Percentiles rank a stretch among this genome's conserved stretches.
Conservation (phyloP, 2,888 invertebrate genomes). For the Aleiodes leptofemur region DNA sequence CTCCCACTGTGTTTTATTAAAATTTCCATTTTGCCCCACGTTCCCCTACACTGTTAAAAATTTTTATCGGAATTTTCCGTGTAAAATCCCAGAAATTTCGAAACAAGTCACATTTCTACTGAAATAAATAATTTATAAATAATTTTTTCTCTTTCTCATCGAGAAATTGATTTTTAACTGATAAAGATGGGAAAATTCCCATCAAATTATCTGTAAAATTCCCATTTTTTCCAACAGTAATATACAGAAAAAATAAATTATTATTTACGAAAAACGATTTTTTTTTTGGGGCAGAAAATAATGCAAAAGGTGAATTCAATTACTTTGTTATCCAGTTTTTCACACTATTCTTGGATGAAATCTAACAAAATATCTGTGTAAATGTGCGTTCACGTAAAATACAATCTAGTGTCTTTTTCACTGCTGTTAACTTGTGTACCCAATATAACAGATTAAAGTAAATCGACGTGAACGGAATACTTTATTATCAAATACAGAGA, state of each 20-base stretch:
- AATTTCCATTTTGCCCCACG: too few species aligned
- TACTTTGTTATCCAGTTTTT: conserved; percentile 24
- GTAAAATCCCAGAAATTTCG: too few species aligned
- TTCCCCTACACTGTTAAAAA: too few species aligned
- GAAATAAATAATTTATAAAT: too few species aligned
- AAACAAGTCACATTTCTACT: too few species aligned
- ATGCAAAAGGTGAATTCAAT: neutral
- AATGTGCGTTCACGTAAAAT: conserved; percentile 14
- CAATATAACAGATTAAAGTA: conserved; percentile 8
- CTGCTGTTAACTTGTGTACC: neutral
- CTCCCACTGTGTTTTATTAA: too few species aligned
- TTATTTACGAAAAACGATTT: too few species aligned
- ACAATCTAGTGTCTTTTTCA: conserved; percentile 8
- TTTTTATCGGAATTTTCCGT: too few species aligned
- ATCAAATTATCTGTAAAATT: neutral
- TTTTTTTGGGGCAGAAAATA: neutral
- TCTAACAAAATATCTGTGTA: neutral
- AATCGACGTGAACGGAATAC: neutral
- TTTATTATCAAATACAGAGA: conserved; percentile 39
- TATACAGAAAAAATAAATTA: too few species aligned
- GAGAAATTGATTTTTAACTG: too few species aligned
- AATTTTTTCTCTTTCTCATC: too few species aligned
- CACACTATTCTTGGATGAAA: conserved; percentile 12
- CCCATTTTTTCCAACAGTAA: too few species aligned
- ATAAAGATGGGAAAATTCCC: neutral